Evolutionary conservation across 2,888 invertebrate genomes (phyloP).

Genomic region (Heteromyza rotundicornis): DNA sequence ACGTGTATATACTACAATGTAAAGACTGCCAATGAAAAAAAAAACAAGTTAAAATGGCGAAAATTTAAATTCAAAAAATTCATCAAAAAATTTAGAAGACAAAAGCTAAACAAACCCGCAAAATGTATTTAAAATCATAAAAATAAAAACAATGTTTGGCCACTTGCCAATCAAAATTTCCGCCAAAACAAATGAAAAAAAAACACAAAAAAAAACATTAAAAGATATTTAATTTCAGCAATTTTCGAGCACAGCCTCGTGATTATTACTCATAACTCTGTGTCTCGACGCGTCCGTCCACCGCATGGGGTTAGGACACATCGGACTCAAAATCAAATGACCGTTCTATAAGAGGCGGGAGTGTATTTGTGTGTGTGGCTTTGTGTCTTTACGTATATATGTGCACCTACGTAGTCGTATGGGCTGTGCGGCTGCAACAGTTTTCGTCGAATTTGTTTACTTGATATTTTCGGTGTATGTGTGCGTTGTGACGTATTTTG

Average conservation of each 20-base stretch:
- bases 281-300: too few species aligned
- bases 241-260: slow-evolving; percentile 23
- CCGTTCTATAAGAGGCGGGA: too few species aligned
- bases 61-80: background rate
- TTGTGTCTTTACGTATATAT: background rate
- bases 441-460: too few species aligned
- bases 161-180: background rate
- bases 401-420: too few species aligned
- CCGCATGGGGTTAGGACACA: background rate
- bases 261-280: slow-evolving; percentile 26
- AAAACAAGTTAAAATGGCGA: background rate
- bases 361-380: too few species aligned
- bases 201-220: background rate
- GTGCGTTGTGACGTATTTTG: too few species aligned
- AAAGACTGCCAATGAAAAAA: background rate
- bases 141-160: background rate
- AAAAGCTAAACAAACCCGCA: too few species aligned
- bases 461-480: too few species aligned
- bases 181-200: background rate
- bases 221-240: background rate
- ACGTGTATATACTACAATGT: background rate
- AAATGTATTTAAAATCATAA: too few species aligned
- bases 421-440: too few species aligned
- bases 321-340: too few species aligned
- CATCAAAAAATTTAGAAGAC: background rate